Evolutionary conservation across 2,888 invertebrate species (phyloP).

Genomic region (Mechanitis messenoides): DNA sequence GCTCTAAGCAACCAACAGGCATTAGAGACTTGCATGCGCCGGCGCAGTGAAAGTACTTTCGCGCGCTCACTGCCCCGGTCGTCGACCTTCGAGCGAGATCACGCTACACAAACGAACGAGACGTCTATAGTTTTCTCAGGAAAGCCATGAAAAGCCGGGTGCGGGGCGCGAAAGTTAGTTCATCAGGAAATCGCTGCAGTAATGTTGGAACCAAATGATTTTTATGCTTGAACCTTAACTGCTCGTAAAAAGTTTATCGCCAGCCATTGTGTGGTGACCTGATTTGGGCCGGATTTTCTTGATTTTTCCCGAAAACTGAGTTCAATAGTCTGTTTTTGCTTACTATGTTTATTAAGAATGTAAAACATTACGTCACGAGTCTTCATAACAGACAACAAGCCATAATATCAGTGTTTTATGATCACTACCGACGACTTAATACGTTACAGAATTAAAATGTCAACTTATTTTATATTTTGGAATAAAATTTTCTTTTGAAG

Average conservation of each 20-base stretch:
- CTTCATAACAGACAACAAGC: background rate
- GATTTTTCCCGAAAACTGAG: constrained; percentile 23
- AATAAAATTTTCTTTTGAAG: no score
- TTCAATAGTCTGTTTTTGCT: constrained; percentile 13
- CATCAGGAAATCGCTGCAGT: constrained; percentile 62
- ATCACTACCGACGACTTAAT: background rate
- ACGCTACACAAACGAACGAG: constrained; percentile 43
- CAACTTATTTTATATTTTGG: background rate
- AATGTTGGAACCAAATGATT: constrained; percentile 56
- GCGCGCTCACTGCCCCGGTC: constrained; percentile 73
- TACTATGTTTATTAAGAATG: constrained; percentile 10
- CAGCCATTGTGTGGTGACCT: constrained; percentile 25
- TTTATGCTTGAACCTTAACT: constrained; percentile 62
- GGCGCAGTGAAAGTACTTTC: constrained; percentile 76
- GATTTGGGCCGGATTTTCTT: constrained; percentile 26
- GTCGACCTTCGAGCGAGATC: constrained; percentile 58
- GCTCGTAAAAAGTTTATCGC: constrained; percentile 55
- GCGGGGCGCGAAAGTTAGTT: constrained; percentile 60
- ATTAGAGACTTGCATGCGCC: constrained; percentile 62
- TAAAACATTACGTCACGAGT: background rate
- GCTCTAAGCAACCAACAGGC: constrained; percentile 45
- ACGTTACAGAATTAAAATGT: background rate
- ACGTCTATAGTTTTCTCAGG: constrained; percentile 55
- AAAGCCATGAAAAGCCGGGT: constrained; percentile 61
- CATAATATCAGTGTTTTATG: background rate